Evolutionary conservation across 2,797 vertebrate genomes (phyloP), one percentile per base, ranked within the genome.

Genomic region (Antennarius maculatus): DNA sequence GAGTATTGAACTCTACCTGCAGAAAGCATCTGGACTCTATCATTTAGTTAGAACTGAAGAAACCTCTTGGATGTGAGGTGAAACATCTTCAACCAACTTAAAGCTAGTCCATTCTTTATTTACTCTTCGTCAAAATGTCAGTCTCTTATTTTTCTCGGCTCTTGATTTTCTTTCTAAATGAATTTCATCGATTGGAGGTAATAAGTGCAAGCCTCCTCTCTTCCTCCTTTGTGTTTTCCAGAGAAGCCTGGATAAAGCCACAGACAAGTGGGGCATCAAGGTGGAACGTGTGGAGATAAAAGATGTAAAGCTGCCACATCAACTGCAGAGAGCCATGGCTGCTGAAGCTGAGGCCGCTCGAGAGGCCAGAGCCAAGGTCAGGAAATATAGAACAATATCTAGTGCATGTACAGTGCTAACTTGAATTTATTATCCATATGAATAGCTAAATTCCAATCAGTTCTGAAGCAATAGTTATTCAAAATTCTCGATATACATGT

Each of bases 271-370:
- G 94, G 94, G 94, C 42, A 94, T 95, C 80, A 94, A 93, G 66
- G 94, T 95, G 70, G 94, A 95, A 66, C 92, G 94, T 9, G 94
- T 95, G 78, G 94, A 95, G 81, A 94, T 95, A 43, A 95, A 94
- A 85, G 94, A 95, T 27, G 93, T 95, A 52, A 95, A 94, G 74
- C 84, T 95, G 71, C 94, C 93, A 1, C 27, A 67, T 6, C 93
- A 94, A 83, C 65, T 95, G 66, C 93, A 94, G 86, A 93, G 94
- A 78, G 93, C 93, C 54, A 94, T 94, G 93, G 94, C 94, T 0
- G 93, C 94, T 0, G 93, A 95, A 54, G 94, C 94, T 0, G 94
- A 95, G 76, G 94, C 94, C 3, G 0, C 92, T 2, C 89, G 94
- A 45, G 93, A 95, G 65, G 94, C 94, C 84, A 91, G 93, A 69